Conservation (phyloP, 2,797 vertebrate genomes). For the Notoglanidium macrostoma region DNA sequence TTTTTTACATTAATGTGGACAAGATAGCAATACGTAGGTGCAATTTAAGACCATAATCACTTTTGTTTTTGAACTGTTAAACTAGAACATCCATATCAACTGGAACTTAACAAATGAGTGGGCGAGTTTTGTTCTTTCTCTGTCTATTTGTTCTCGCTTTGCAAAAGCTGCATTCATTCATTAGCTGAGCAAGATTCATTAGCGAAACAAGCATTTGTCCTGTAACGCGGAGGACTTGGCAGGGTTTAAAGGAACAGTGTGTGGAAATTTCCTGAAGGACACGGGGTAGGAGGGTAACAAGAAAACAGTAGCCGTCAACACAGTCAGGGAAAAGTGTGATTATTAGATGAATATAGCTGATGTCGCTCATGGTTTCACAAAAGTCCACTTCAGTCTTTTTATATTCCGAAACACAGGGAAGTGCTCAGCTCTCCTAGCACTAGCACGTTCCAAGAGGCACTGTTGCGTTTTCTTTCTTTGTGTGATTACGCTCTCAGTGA, state of each 20-base stretch:
- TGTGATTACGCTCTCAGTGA: neutral
- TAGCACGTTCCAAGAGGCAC: neutral
- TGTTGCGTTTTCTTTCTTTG: neutral
- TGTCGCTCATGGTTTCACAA: neutral
- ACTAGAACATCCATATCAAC: neutral
- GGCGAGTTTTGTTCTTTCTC: neutral
- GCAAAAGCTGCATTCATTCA: constrained; percentile 28
- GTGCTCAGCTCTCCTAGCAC: neutral
- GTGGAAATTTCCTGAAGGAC: constrained; percentile 10
- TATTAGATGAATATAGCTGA: neutral
- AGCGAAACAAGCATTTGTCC: constrained; percentile 22
- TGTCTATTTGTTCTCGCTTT: neutral
- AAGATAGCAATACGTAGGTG: neutral
- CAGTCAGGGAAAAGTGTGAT: neutral
- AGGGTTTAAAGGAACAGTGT: constrained; percentile 15
- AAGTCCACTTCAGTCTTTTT: neutral
- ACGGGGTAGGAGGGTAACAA: neutral
- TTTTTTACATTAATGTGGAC: neutral
- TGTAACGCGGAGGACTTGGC: constrained; percentile 12
- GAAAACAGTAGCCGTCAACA: neutral
- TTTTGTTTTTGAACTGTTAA: neutral
- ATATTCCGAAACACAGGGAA: too few relatives aligned
- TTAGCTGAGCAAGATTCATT: constrained; percentile 30
- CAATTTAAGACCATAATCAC: neutral
- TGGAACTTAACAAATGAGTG: constrained; percentile 9